phyloP scores from a whole-genome alignment of 1,140 invertebrate species.

The Chironomus striatipennis region DNA sequence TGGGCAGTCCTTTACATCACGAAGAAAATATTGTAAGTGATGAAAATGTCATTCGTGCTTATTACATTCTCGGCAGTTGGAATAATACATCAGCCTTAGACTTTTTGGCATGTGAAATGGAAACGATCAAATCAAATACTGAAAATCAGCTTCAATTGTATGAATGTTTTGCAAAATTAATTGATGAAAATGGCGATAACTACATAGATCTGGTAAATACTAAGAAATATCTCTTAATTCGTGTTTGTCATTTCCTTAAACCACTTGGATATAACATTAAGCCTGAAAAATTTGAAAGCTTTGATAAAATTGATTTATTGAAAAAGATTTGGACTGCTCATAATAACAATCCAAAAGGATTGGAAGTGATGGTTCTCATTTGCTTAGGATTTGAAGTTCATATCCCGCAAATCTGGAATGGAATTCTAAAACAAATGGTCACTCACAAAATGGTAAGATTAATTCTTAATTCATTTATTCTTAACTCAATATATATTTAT shows the following conservation, averaged over 20 bases:
- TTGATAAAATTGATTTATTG: slow-evolving; percentile 36
- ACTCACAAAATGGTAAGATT: slow-evolving; percentile 34
- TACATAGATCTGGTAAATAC: slow-evolving; percentile 35
- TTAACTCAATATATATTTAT: not conserved
- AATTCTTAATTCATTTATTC: not conserved
- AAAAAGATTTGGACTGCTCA: slow-evolving; percentile 38
- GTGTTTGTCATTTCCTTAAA: slow-evolving; percentile 38
- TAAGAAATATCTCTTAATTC: slow-evolving; percentile 36
- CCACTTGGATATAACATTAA: slow-evolving; percentile 37
- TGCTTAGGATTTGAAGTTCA: slow-evolving; percentile 38
- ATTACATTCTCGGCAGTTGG: slow-evolving; percentile 37
- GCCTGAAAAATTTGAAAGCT: slow-evolving; percentile 34
- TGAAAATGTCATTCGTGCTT: slow-evolving; percentile 31
- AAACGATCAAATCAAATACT: slow-evolving; percentile 33
- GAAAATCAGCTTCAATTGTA: slow-evolving; percentile 37
- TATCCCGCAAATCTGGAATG: slow-evolving; percentile 38
- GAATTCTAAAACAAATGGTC: slow-evolving; percentile 38
- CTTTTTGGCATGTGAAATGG: slow-evolving; percentile 33
- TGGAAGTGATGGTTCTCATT: slow-evolving; percentile 37
- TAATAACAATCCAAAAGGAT: slow-evolving; percentile 34
- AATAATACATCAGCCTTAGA: slow-evolving; percentile 32
- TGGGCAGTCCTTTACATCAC: slow-evolving; percentile 15
- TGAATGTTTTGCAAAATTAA: slow-evolving; percentile 37
- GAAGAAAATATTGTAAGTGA: not conserved
- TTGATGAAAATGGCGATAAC: slow-evolving; percentile 33